A percentile compares a stretch with the other conserved stretches of the same genome.
These are phyloP conservation scores for Bergia sp. DNA, from an alignment of 92 coral and sea anemone species.

Conservation along the genomic window DNA sequence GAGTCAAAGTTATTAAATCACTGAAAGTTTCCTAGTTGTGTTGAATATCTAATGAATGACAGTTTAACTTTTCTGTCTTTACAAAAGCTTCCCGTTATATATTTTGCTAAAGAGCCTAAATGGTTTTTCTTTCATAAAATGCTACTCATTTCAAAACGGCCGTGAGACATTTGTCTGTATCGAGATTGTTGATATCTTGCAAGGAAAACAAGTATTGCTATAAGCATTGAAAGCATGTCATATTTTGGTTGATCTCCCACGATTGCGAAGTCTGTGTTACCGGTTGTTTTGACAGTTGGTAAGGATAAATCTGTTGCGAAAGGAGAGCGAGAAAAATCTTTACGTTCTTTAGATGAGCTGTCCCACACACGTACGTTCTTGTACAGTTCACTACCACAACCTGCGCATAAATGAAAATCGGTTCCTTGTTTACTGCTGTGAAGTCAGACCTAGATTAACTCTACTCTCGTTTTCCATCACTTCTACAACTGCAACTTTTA, in stretches of 20 bases:
- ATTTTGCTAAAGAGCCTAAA: conserved; percentile 16
- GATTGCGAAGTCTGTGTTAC: conserved; percentile 6
- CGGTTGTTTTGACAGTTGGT: background rate
- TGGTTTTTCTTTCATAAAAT: conserved; percentile 15
- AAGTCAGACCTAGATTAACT: background rate
- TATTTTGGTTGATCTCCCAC: conserved; percentile 35
- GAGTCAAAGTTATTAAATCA: background rate
- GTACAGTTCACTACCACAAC: background rate
- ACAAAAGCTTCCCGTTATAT: background rate
- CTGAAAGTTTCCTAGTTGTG: background rate
- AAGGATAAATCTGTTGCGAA: conserved; percentile 5
- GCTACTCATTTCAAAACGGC: conserved; percentile 30
- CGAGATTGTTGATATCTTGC: conserved; percentile 28
- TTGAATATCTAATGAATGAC: background rate
- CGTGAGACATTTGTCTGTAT: conserved; percentile 30
- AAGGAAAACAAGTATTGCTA: conserved; percentile 19
- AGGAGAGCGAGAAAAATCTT: background rate
- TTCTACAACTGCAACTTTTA: background rate
- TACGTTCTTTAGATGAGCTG: background rate
- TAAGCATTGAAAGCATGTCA: conserved; percentile 25
- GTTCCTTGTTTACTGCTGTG: background rate
- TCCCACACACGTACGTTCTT: background rate
- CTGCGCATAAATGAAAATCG: background rate
- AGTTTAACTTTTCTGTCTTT: background rate
- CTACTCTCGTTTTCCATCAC: background rate